phyloP scores from a whole-genome alignment of 2,797 vertebrate genomes.

The Mastacembelus armatus region DNA sequence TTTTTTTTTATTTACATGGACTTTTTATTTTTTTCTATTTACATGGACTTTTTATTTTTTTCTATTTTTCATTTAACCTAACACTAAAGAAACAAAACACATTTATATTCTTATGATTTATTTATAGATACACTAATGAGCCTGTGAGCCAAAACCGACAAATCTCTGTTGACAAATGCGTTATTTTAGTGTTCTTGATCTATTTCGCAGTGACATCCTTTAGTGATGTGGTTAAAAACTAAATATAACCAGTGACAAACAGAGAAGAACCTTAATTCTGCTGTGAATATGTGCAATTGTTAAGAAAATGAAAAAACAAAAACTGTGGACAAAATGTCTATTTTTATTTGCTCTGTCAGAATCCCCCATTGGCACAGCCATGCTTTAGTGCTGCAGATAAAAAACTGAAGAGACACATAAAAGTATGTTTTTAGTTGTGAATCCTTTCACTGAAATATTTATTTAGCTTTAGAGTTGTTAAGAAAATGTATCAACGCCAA shows the following conservation, averaged over 20 bases:
- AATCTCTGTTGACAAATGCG: background rate
- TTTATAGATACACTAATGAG: no score
- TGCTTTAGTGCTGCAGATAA: background rate
- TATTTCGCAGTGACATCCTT: no score
- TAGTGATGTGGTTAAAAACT: background rate
- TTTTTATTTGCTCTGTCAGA: background rate
- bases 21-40: no score
- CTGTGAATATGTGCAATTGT: background rate
- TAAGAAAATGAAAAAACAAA: background rate
- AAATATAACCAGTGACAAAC: background rate
- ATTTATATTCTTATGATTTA: no score
- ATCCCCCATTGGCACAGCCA: background rate
- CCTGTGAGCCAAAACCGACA: background rate
- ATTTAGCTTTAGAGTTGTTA: background rate
- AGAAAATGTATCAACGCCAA: background rate
- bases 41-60: no score
- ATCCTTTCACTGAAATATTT: no score
- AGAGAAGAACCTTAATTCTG: background rate
- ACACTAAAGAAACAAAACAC: no score
- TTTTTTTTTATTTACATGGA: no score
- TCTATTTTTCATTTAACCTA: no score
- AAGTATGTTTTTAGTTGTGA: no score
- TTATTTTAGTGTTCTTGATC: background rate
- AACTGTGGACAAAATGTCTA: background rate
- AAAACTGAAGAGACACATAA: no score